These are phyloP conservation scores for Poeciliopsis turneri DNA, from an alignment of 2,797 vertebrate species.

Conservation along the genomic window DNA sequence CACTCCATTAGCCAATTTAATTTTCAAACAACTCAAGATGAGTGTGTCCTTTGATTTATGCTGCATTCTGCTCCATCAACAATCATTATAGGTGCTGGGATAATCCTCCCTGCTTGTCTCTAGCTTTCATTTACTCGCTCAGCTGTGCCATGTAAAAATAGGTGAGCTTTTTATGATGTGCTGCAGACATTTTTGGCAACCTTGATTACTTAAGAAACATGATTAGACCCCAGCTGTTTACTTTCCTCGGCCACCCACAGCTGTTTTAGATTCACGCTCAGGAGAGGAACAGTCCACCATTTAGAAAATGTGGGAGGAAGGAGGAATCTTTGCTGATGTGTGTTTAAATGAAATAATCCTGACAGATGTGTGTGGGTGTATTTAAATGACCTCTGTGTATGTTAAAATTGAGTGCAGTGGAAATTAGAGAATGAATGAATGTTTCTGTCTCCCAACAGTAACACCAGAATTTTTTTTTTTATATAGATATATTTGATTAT, in stretches of 20 bases:
- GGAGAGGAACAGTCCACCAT: slow-evolving; percentile 24
- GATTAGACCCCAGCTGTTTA: slow-evolving; percentile 28
- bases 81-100: slow-evolving; percentile 62
- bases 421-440: not conserved
- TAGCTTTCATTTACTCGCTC: slow-evolving; percentile 34
- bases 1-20: slow-evolving; percentile 73
- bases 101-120: slow-evolving; percentile 36
- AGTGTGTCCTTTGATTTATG: slow-evolving; percentile 65
- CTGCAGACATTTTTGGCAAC: slow-evolving; percentile 27
- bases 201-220: slow-evolving; percentile 9
- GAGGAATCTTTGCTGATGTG: not conserved
- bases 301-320: slow-evolving; percentile 12
- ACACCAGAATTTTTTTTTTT: not conserved
- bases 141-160: slow-evolving; percentile 19
- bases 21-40: slow-evolving; percentile 54
- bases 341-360: not conserved
- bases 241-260: slow-evolving; percentile 6
- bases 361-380: slow-evolving; percentile 2
- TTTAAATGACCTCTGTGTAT: not conserved
- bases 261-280: slow-evolving; percentile 20
- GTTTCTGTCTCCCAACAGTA: not conserved
- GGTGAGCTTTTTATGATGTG: slow-evolving; percentile 19
- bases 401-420: not conserved
- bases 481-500: not conserved
- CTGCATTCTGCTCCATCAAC: slow-evolving; percentile 50